Base-by-base conservation (phyloP, 2,888 invertebrate genomes). In the Caenorhabditis becei region DNA sequence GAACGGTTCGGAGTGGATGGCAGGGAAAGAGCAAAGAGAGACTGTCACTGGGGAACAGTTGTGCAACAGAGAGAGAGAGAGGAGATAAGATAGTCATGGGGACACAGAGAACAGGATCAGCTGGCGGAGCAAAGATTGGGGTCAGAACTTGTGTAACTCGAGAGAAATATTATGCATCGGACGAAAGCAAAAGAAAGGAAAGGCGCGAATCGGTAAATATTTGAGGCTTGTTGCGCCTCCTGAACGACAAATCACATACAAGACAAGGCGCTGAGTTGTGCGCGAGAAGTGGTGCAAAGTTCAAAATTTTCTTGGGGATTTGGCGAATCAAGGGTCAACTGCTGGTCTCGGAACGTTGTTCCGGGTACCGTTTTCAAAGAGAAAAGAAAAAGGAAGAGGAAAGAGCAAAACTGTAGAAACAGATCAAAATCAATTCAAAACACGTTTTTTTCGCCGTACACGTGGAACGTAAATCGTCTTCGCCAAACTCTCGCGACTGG, bases 141-240 rank as follows among this genome's bases (percentile, higher is more conserved):
- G 28, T 41, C 70, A 70, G 61, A 70, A 70, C 51, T 47, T 49
- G 70, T 28, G 67, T 26, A 44, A 41, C 54, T 66, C 53, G 44
- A 32, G 54, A 28, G 23, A 32, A 28, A 56, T 20, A 41, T 59
- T 59, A 41, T 41, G n/a, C 41, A 41, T 8, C 11, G 51, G 11
- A 24, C 51, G 51, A 24, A 14, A 24, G 32, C 32, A 4, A 16
- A n/a, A 54, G n/a, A 63, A n/a, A n/a, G n/a, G 49, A 37, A 51
- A 74, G 66, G 74, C 65, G 74, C 54, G 74, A 74, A 66, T 74
- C 66, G 74, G 65, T 51, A 58, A 74, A 74, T 74, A 74, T 74
- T 74, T 74, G 74, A 66, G 37, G 53, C 24, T 28, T 59, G n/a
- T n/a, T n/a, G 51, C 14, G 51, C 24, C 41, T 32, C 16, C 65